phyloP scores from a whole-genome alignment of 2,113 vertebrate species.

The Mus pahari region DNA sequence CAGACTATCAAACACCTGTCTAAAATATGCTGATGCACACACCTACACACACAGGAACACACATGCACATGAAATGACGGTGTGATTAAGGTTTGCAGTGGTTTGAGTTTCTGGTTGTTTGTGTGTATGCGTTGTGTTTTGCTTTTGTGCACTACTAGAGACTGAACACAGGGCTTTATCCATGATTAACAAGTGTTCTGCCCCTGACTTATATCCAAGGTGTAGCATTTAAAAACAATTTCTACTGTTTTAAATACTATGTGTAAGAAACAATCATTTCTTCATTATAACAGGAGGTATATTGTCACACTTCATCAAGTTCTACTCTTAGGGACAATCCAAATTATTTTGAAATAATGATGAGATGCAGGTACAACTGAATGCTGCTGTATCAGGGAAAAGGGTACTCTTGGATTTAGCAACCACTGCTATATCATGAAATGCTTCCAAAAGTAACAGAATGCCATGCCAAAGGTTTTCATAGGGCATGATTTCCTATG shows the following conservation, averaged over 20 bases:
- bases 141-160: neutral
- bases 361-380: neutral
- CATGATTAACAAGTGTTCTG: no score
- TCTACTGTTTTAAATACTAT: neutral
- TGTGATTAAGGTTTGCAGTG: neutral
- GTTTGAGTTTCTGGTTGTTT: neutral
- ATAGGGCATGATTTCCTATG: neutral
- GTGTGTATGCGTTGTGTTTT: neutral
- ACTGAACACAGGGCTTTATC: neutral
- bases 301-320: neutral
- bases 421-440: no score
- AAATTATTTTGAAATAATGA: neutral
- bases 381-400: neutral
- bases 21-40: neutral
- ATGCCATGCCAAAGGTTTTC: neutral
- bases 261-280: neutral
- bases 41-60: neutral
- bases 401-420: neutral
- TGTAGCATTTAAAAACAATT: neutral
- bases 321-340: neutral
- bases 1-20: neutral
- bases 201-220: neutral
- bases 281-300: neutral
- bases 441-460: neutral
- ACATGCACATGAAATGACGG: neutral